These are phyloP conservation scores for Coelopa frigida DNA, from an alignment of 1,140 invertebrate species.

Conservation along the genomic window DNA sequence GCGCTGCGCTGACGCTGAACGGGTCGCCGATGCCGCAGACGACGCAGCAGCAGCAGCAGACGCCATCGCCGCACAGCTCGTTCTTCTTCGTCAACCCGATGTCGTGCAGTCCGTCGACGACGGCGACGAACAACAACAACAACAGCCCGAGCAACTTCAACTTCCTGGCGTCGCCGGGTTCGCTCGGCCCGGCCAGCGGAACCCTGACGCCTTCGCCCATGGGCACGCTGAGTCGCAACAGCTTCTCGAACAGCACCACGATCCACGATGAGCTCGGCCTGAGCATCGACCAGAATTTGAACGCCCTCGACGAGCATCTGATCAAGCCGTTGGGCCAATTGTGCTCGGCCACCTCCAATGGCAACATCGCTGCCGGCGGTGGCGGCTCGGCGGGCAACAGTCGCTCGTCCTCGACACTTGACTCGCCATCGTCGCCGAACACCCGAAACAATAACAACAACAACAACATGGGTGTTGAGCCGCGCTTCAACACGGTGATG, in stretches of 20 bases:
- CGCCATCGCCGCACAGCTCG: slow-evolving; percentile 28
- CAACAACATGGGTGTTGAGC: slow-evolving; percentile 24
- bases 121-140: slow-evolving; percentile 26
- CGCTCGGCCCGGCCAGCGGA: slow-evolving; percentile 17
- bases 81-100: slow-evolving; percentile 43
- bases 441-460: slow-evolving; percentile 23
- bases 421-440: slow-evolving; percentile 34
- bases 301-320: slow-evolving; percentile 46
- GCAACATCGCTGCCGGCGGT: slow-evolving; percentile 32
- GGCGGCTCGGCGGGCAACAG: slow-evolving; percentile 31
- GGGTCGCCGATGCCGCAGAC: slow-evolving; percentile 1
- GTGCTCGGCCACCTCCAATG: slow-evolving; percentile 50
- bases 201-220: slow-evolving; percentile 33
- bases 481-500: slow-evolving; percentile 23
- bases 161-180: slow-evolving; percentile 28
- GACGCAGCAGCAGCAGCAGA: slow-evolving; percentile 20
- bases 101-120: slow-evolving; percentile 33
- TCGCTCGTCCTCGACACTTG: slow-evolving; percentile 34
- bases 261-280: slow-evolving; percentile 28
- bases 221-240: slow-evolving; percentile 37
- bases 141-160: slow-evolving; percentile 25
- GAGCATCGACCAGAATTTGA: slow-evolving; percentile 42
- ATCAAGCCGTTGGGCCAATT: slow-evolving; percentile 62
- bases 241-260: slow-evolving; percentile 26
- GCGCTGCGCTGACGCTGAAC: slow-evolving; percentile 1